Percentiles rank a stretch among this genome's conserved stretches.
These are phyloP conservation scores for Catamblyrhynchus diadema DNA, from an alignment of 2,797 vertebrate species.

Conservation along the genomic window DNA sequence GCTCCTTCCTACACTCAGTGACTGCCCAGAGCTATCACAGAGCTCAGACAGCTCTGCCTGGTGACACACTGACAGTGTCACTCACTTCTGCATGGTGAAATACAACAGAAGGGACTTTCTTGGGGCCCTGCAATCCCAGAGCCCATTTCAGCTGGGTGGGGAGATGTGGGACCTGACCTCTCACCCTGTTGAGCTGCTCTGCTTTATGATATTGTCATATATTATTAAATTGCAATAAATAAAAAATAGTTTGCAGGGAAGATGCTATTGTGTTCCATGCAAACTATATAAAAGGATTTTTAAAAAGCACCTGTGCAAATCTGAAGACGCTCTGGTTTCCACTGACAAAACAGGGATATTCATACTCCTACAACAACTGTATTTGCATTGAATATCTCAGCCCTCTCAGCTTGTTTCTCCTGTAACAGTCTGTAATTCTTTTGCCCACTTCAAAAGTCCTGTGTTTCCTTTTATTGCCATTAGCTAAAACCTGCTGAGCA, in stretches of 20 bases:
- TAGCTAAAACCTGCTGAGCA: neutral
- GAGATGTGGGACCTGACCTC: neutral
- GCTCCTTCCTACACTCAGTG: neutral
- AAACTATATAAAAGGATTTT: neutral
- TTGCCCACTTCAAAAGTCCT: neutral
- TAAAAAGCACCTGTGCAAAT: neutral
- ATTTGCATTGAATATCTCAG: neutral
- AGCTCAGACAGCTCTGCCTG: neutral
- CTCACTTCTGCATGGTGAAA: neutral
- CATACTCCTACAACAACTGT: neutral
- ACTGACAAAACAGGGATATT: neutral
- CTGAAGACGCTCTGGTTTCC: neutral
- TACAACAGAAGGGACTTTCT: neutral
- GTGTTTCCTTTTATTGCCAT: neutral
- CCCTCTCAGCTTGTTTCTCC: neutral
- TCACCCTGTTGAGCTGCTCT: neutral
- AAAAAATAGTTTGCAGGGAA: neutral
- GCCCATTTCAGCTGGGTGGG: accelerated
- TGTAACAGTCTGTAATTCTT: neutral
- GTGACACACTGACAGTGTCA: neutral
- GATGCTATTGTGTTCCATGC: neutral
- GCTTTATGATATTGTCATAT: neutral
- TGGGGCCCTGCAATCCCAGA: neutral
- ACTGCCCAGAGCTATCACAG: neutral
- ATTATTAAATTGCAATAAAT: neutral